Base-by-base conservation (phyloP, 37 sponge, comb jelly and placozoan genomes). In the Bolinopsis microptera region DNA sequence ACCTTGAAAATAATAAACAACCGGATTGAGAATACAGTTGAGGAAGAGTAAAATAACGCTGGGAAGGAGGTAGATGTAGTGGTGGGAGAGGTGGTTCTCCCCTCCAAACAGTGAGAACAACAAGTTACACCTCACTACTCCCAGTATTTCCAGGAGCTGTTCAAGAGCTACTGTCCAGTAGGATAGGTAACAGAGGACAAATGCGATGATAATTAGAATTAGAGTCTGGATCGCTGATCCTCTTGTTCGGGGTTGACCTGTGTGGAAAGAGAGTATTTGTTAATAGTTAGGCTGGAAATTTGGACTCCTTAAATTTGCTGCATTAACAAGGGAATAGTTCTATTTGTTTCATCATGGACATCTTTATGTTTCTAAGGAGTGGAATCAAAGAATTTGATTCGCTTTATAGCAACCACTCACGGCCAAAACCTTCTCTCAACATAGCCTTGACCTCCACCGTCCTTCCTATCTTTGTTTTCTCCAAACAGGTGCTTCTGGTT, bases 1-100 rank as follows among this genome's bases (percentile, higher is more conserved):
- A 3, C 75, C 75, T 21, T 72, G 75, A 28, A 72, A 72, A 28
- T 72, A 72, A 72, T 72, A 72, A n/a, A 72, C 75, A 72, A 72
- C n/a, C 5, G 75, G 75, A 21, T 72, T 72, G 31, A 72, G 31
- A 5, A 72, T 72, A 72, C 75, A 30, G 31, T 72, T 72, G 13
- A 72, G 26, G 18, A 72, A 72, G 31, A 72, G 75, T 8, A 72
- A 21, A n/a, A 72, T 72, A 21, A 72, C 75, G 26, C 75, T 72
- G 75, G 75, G 75, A 8, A 72, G 26, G n/a, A 72, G 26, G 26
- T 72, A 72, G 26, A 72, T 28, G 18, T 72, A 72, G 75, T 72
- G 75, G 26, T 72, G 75, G 26, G 75, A 72, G 5, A 30, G 26
- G 26, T 72, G 31, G 5, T 28, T 28, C 3, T 30, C 5, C 5